A percentile compares a stretch with the other conserved stretches of the same genome.
These are phyloP conservation scores for Chrysogorgia sp. DNA, from an alignment of 92 coral and sea anemone species.

Conservation along the genomic window DNA sequence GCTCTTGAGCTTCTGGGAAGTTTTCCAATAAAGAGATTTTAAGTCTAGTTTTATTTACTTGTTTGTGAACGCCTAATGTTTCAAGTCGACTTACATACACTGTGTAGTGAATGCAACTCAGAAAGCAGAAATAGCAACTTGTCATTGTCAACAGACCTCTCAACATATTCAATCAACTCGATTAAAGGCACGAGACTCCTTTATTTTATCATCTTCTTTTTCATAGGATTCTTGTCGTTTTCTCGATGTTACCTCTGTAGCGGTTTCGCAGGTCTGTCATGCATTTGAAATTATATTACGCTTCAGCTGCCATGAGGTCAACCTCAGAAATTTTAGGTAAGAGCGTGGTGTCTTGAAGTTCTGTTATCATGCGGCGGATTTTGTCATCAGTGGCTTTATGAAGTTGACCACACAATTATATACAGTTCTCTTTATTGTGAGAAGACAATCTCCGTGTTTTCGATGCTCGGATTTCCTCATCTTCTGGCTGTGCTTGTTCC, in stretches of 20 bases:
- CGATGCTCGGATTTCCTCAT: conserved; percentile 38
- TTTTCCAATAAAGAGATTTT: conserved; percentile 56
- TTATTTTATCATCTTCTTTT: conserved; percentile 55
- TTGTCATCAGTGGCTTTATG: conserved; percentile 70
- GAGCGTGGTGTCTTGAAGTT: conserved; percentile 56
- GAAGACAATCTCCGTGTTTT: conserved; percentile 51
- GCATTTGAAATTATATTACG: conserved; percentile 66
- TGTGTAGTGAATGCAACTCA: conserved; percentile 57
- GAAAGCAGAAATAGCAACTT: conserved; percentile 49
- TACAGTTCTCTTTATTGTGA: conserved; percentile 56
- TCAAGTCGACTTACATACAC: conserved; percentile 57
- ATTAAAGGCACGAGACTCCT: conserved; percentile 67
- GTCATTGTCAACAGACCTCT: conserved; percentile 45
- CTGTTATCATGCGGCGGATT: conserved; percentile 64
- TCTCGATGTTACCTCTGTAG: conserved; percentile 54
- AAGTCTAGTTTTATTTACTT: conserved; percentile 62
- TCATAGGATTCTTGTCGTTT: conserved; percentile 53
- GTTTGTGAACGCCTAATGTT: conserved; percentile 54
- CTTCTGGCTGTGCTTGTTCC: conserved; percentile 37
- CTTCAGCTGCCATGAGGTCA: conserved; percentile 77
- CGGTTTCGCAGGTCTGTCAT: conserved; percentile 69
- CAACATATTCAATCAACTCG: conserved; percentile 63
- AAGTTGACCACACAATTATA: conserved; percentile 54
- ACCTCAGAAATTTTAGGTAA: conserved; percentile 64
- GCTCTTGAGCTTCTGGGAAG: conserved; percentile 66